phyloP scores from a whole-genome alignment of 2,113 vertebrate genomes.

The Otus sunia region DNA sequence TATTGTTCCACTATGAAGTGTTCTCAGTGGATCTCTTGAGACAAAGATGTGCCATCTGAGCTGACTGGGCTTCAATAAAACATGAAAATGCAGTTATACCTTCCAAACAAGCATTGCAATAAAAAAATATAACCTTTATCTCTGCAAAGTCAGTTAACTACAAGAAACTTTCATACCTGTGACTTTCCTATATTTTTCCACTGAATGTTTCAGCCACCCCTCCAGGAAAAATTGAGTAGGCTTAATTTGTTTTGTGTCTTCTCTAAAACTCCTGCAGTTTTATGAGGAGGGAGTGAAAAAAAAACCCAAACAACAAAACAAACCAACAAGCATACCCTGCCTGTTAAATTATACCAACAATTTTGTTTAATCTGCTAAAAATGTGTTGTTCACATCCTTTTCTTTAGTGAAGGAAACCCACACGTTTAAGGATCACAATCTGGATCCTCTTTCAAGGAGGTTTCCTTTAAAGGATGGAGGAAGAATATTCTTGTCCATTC shows the following conservation, averaged over 20 bases:
- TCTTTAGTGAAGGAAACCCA: background rate
- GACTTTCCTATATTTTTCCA: background rate
- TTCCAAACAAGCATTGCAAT: background rate
- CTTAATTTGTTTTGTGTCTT: background rate
- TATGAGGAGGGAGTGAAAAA: background rate
- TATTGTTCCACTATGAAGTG: constrained; percentile 18
- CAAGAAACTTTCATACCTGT: background rate
- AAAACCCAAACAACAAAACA: background rate
- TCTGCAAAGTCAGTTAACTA: background rate
- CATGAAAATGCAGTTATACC: background rate
- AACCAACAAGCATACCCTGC: background rate
- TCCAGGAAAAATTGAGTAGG: background rate
- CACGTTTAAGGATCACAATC: background rate
- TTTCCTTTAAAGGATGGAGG: background rate
- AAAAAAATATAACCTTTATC: background rate
- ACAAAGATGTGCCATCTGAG: constrained; percentile 7
- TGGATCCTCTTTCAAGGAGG: background rate
- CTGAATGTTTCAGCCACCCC: background rate
- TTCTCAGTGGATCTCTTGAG: constrained; percentile 43
- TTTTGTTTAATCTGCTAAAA: background rate
- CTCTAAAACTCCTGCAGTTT: background rate
- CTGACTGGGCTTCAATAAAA: background rate
- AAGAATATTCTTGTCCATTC: background rate
- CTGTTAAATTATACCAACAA: background rate
- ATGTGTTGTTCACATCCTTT: background rate